Conservation (phyloP, 2,113 vertebrate species). For the Chloropsis hardwickii region DNA sequence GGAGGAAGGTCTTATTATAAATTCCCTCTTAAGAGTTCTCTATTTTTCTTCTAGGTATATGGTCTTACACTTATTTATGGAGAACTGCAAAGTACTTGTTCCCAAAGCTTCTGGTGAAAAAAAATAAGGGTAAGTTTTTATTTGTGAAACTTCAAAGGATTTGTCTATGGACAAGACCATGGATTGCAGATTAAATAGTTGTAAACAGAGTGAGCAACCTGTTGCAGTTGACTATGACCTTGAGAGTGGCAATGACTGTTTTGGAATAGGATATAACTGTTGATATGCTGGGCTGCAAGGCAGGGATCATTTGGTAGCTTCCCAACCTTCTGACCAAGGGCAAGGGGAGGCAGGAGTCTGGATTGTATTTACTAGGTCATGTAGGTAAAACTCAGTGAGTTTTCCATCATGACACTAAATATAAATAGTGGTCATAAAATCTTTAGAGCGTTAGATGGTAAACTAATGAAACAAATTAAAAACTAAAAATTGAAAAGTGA, state of each 20-base stretch:
- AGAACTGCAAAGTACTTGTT: background rate
- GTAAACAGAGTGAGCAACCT: background rate
- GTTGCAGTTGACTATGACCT: background rate
- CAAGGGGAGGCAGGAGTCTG: background rate
- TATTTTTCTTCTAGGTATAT: background rate
- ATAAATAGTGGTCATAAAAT: background rate
- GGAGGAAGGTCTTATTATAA: background rate
- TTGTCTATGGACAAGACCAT: background rate
- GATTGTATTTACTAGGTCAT: background rate
- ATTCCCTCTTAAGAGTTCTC: background rate
- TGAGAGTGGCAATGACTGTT: background rate
- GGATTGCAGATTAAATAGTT: background rate
- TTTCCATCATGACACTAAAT: background rate
- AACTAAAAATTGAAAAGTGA: conserved; percentile 29
- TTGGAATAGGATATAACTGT: background rate
- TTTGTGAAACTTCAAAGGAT: background rate
- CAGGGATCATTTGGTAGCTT: background rate
- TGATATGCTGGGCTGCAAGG: background rate
- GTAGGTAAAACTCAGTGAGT: background rate
- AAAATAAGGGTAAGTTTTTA: background rate
- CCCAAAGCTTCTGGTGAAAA: background rate
- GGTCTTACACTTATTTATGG: background rate
- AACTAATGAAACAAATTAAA: conserved; percentile 54
- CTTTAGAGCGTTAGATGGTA: background rate
- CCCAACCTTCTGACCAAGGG: background rate